phyloP scores from a whole-genome alignment of 2,888 invertebrate species.

The Callimorpha dominula region DNA sequence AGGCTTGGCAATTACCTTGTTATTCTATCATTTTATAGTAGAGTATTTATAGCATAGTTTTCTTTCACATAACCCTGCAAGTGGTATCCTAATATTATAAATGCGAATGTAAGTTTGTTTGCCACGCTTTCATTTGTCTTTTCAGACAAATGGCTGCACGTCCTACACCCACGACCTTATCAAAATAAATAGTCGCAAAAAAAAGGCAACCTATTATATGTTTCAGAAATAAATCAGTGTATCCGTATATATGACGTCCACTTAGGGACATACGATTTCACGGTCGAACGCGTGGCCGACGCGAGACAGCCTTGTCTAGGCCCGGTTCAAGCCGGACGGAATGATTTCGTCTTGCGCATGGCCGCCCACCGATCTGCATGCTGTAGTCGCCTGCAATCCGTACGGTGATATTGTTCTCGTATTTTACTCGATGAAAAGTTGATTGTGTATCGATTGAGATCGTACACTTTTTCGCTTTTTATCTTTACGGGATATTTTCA shows the following conservation, averaged over 20 bases:
- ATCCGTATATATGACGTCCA: slow-evolving; percentile 22
- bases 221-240: slow-evolving; percentile 9
- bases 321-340: slow-evolving; percentile 53
- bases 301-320: slow-evolving; percentile 42
- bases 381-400: slow-evolving; percentile 34
- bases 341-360: slow-evolving; percentile 60
- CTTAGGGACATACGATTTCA: slow-evolving; percentile 51
- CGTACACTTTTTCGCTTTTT: background rate
- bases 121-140: too few species aligned
- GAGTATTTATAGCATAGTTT: too few species aligned
- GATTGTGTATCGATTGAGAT: slow-evolving; percentile 17
- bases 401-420: slow-evolving; percentile 41
- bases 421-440: slow-evolving; percentile 27
- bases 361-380: slow-evolving; percentile 44
- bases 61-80: too few species aligned
- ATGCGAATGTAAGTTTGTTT: too few species aligned
- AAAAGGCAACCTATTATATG: background rate
- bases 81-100: too few species aligned
- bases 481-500: background rate
- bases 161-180: background rate
- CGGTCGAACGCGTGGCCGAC: slow-evolving; percentile 48
- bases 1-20: too few species aligned
- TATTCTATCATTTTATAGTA: too few species aligned
- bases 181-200: background rate
- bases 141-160: too few species aligned